These are phyloP conservation scores for Coregonus suidteri DNA, from an alignment of 2,797 vertebrate genomes.

Conservation along the genomic window DNA sequence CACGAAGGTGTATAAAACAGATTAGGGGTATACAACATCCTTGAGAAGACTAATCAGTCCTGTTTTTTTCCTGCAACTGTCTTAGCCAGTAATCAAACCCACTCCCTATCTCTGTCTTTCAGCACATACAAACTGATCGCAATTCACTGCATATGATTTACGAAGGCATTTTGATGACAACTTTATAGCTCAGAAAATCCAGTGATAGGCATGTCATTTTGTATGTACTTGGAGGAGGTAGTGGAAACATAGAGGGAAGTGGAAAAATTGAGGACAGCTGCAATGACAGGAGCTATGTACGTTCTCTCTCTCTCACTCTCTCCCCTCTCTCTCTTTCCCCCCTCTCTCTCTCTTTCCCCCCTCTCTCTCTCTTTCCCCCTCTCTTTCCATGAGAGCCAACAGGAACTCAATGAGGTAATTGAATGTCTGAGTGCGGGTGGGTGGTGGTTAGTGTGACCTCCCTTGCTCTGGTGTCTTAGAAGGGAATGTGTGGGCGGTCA, in stretches of 20 bases:
- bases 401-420: conserved; percentile 54
- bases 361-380: background rate
- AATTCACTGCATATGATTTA: conserved; percentile 38
- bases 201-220: conserved; percentile 52
- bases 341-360: background rate
- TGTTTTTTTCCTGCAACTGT: background rate
- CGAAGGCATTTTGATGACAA: conserved; percentile 40
- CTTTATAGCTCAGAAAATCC: conserved; percentile 52
- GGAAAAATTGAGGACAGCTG: conserved; percentile 63
- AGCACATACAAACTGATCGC: conserved; percentile 19
- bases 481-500: conserved; percentile 50
- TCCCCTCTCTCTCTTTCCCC: background rate
- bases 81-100: conserved; percentile 1
- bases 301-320: background rate
- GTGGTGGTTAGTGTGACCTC: conserved; percentile 25
- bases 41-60: no score
- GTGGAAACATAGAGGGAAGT: conserved; percentile 45
- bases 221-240: conserved; percentile 46
- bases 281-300: conserved; percentile 26
- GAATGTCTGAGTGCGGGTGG: conserved; percentile 41
- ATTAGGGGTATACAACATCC: no score
- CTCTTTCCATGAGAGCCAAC: background rate
- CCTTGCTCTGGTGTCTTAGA: conserved; percentile 21
- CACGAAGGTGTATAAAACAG: background rate
- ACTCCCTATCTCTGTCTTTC: conserved; percentile 15